Conservation (phyloP, 2,797 vertebrate genomes). For the Philypnodon macrostomus region DNA sequence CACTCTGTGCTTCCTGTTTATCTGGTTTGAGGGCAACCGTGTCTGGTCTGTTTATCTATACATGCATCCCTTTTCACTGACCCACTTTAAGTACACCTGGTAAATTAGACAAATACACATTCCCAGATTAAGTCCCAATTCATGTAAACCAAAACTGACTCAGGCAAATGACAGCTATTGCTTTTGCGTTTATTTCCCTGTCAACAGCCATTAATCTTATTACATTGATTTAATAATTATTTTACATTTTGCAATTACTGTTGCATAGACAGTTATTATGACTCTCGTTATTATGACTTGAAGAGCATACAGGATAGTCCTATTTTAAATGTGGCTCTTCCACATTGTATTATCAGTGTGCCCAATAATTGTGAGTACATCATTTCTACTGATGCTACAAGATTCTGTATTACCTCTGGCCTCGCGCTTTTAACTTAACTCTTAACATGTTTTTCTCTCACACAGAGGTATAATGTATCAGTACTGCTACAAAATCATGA, state of each 20-base stretch:
- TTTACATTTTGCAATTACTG: too few species aligned
- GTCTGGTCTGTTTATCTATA: conserved; percentile 43
- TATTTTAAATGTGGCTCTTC: too few species aligned
- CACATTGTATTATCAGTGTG: too few species aligned
- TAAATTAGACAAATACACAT: background rate
- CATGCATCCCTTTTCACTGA: conserved; percentile 19
- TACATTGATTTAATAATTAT: too few species aligned
- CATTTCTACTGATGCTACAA: too few species aligned
- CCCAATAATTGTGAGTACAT: too few species aligned
- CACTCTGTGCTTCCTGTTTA: conserved; percentile 63
- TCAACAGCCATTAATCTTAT: background rate
- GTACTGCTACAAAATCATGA: conserved; percentile 14
- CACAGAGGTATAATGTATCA: conserved; percentile 1
- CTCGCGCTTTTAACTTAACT: conserved; percentile 11
- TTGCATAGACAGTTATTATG: too few species aligned
- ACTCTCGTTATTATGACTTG: too few species aligned
- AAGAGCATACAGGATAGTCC: too few species aligned
- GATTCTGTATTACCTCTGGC: conserved; percentile 2
- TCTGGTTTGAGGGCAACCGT: conserved; percentile 41
- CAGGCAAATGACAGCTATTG: background rate
- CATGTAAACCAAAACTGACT: background rate
- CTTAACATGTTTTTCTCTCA: background rate
- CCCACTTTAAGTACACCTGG: conserved; percentile 42
- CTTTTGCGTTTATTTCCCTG: too few species aligned
- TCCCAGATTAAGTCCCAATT: background rate